Base-by-base conservation (phyloP, 2,113 vertebrate genomes). In the Microcebus jonahi region DNA sequence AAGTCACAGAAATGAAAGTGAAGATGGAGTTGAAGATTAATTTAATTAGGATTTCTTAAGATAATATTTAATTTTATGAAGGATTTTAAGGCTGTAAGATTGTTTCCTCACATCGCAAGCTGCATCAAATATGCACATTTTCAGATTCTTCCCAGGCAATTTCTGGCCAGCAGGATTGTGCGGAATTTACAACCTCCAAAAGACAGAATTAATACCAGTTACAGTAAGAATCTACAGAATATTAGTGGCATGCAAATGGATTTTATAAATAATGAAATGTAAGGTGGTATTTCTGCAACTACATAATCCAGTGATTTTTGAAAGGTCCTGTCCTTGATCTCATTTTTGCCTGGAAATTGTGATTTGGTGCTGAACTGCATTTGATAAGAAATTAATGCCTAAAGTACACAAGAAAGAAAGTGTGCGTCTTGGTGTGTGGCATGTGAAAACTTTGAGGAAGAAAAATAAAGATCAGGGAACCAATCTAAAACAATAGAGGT, bases 21-120 rank as follows among this genome's bases (percentile, higher is more conserved):
- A 98, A 98, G 98, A 98, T 98, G 96, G 98, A 98, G 94, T 97
- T 83, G 94, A 97, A 98, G 98, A 99, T 99, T 98, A 98, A 98
- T 98, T 98, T 98, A 98, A 98, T 98, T 98, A 98, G 98, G 98
- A 98, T 98, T 99, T 98, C 98, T 98, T 98, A 99, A 98, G 96
- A 99, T 98, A 99, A 99, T 98, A 99, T 99, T 99, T 98, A 98
- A 98, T 98, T 98, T 98, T 97, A 77, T 17, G n/a, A 95, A 68
- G 97, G 80, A 96, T 93, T 97, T 94, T 59, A 92, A 92, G 86
- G 63, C 91, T 73, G 10, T 29, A 34, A 61, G 87, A 61, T 70
- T 48, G 81, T 90, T 94, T 97, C 67, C 55, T 95, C 75, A 93
- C 93, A 92, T 90, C 83, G 55, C 90, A 94, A 79, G 57, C 29